phyloP scores from a whole-genome alignment of 2,797 vertebrate genomes.

The Acipenser transmontanus region DNA sequence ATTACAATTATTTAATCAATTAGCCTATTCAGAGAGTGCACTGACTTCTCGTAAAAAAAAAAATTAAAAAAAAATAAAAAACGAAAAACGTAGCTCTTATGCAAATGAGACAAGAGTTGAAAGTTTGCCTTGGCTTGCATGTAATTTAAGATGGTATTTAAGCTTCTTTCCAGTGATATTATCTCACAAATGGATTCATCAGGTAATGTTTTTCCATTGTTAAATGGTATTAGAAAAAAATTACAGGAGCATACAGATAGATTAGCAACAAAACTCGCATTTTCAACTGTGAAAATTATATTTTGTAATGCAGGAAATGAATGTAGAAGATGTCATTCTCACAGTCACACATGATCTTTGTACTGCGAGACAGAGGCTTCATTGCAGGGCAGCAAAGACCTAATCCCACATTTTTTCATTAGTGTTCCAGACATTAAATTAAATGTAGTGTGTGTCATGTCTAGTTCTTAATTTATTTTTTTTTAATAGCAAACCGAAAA shows the following conservation, averaged over 20 bases:
- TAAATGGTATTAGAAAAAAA: constrained; percentile 73
- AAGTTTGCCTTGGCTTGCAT: constrained; percentile 72
- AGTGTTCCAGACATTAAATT: constrained; percentile 29
- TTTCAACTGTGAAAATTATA: constrained; percentile 61
- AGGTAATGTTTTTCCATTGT: constrained; percentile 86
- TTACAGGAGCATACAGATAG: constrained; percentile 64
- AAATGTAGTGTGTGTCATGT: constrained; percentile 15
- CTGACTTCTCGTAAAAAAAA: constrained; percentile 30
- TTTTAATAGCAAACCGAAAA: constrained; percentile 12
- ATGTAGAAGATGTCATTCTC: constrained; percentile 33
- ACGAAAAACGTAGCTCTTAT: constrained; percentile 47
- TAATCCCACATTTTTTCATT: constrained; percentile 33
- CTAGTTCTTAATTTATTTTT: not conserved
- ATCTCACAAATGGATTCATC: constrained; percentile 82
- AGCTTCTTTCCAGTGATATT: constrained; percentile 67
- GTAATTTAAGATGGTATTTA: constrained; percentile 92
- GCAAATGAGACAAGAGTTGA: constrained; percentile 74
- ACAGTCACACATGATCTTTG: constrained; percentile 7
- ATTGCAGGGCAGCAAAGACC: constrained; percentile 28
- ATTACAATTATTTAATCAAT: constrained; percentile 25
- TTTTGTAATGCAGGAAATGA: constrained; percentile 57
- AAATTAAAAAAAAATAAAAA: constrained; percentile 11
- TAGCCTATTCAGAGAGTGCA: constrained; percentile 36
- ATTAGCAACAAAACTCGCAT: constrained; percentile 69
- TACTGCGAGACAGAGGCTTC: constrained; percentile 3